Evolutionary conservation across 1,140 invertebrate species (phyloP), one percentile per base, ranked within the genome.

Genomic region (Anadara kagoshimensis): DNA sequence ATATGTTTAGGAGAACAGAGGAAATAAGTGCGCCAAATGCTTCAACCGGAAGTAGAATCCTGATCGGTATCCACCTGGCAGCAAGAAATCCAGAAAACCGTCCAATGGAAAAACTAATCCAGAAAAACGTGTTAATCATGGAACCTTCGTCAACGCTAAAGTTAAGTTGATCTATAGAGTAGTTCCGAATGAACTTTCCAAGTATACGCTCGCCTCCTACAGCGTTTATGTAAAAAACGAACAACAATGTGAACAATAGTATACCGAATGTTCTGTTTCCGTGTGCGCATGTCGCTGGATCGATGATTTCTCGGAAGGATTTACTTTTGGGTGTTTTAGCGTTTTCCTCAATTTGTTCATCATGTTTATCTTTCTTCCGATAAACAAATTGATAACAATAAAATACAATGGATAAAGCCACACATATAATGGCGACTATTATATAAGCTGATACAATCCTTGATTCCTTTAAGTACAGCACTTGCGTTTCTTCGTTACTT

Each of bases 121-220:
- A 84, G 49, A 79, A 84, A 7, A 69, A 62, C 11, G 79, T 78
- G 57, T 81, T 80, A 22, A 84, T 57, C 26, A 76, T 69, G 1
- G 79, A 77, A 12, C 74, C 83, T 0, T 78, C 70, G 26, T 70
- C 75, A 3, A 72, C 70, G 26, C 62, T 69, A 53, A 84, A 74
- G 2, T 73, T 54, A 26, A 74, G 44, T n/a, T 76, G 69, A 47
- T 80, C 78, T 16, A 79, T 80, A 11, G 81, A 71, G 53, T 73
- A 83, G n/a, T 73, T 73, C n/a, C 76, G 69, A 22, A 84, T 71
- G 44, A 83, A 84, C 59, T 83, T 84, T 12, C 79, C 78, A 14
- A 72, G 73, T 7, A 79, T 66, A 10, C 83, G 57, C 43, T 84
- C 83, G 0, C 79, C 81, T 0, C 79, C 83, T 44, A 78, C 73